phyloP scores from a whole-genome alignment of 2,113 vertebrate genomes.

The Eurypyga helias region DNA sequence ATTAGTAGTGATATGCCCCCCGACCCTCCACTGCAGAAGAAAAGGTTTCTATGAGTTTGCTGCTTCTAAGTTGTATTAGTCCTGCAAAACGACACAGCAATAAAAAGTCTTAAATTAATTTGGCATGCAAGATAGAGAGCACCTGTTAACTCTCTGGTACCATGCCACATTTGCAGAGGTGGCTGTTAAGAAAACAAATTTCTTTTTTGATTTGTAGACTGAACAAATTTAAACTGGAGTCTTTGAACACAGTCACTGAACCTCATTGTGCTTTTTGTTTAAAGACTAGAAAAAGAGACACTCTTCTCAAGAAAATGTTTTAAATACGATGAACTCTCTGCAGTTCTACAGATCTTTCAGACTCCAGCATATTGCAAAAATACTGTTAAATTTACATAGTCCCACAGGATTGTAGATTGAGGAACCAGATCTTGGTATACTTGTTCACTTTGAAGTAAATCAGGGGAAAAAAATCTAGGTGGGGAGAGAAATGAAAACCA shows the following conservation, averaged over 20 bases:
- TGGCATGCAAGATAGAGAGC: slow-evolving; percentile 33
- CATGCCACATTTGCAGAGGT: slow-evolving; percentile 26
- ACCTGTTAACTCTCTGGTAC: slow-evolving; percentile 25
- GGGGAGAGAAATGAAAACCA: background rate
- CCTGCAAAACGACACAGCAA: background rate
- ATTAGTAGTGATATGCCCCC: background rate
- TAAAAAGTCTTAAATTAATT: slow-evolving; percentile 16
- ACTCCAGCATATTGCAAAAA: background rate
- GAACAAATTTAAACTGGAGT: slow-evolving; percentile 48
- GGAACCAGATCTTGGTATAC: background rate
- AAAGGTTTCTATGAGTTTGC: background rate
- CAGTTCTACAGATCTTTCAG: background rate
- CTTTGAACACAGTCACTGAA: slow-evolving; percentile 20
- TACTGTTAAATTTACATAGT: background rate
- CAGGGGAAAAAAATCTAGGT: background rate
- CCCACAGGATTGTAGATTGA: background rate
- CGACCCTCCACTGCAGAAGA: background rate
- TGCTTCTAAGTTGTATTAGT: background rate
- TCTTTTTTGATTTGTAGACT: slow-evolving; percentile 52
- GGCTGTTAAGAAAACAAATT: slow-evolving; percentile 57
- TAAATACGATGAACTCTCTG: background rate
- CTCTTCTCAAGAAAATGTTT: background rate
- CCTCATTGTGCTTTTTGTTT: slow-evolving; percentile 12
- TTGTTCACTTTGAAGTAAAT: background rate
- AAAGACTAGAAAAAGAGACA: background rate